Evolutionary conservation across 1,140 invertebrate species (phyloP), one percentile per base, ranked within the genome.

Genomic region (Eriosoma lanigerum): DNA sequence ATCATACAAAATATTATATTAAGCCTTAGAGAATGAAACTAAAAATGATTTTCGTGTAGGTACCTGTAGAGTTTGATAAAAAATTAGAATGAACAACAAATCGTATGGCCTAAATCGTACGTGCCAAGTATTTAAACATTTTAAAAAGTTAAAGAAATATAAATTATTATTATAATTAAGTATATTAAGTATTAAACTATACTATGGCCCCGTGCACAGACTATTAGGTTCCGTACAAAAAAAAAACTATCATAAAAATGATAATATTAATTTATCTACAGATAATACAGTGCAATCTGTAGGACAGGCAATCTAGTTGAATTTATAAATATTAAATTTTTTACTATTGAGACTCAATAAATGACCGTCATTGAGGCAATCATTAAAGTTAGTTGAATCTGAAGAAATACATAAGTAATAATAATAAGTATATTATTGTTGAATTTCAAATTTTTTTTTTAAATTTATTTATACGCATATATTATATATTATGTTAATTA

Each of bases 401-500:
- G 8, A 38, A 38, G 8, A 8, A 38, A 8, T 38, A 38, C 32
- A 38, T 38, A 3, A 38, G 3, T 38, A 38, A 4, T 38, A 4
- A 38, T 38, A n/a, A 46, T 8, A n/a, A 46, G 4, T 26, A 48
- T 38, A 8, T 6, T 1, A 48, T 68, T 68, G 38, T 68, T 68
- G 66, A 68, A 68, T 48, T 68, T 46, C 15, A 21, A 24, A 48
- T 68, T 44, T 68, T 68, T 44, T 44, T 46, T 21, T 38, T 3
- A 38, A 48, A 48, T 19, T 48, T 24, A 48, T 68, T 48, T 44
- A 12, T 68, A 68, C 8, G 44, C 44, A 26, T 48, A 68, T 19
- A 52, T 52, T 52, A 52, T 58, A 58, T 68, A 26, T 17, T 68
- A 68, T 46, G 64, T 68, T 46, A 46, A 21, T 68, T 68, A 68